phyloP scores from a whole-genome alignment of 1,140 invertebrate species.

The Anadara kagoshimensis region DNA sequence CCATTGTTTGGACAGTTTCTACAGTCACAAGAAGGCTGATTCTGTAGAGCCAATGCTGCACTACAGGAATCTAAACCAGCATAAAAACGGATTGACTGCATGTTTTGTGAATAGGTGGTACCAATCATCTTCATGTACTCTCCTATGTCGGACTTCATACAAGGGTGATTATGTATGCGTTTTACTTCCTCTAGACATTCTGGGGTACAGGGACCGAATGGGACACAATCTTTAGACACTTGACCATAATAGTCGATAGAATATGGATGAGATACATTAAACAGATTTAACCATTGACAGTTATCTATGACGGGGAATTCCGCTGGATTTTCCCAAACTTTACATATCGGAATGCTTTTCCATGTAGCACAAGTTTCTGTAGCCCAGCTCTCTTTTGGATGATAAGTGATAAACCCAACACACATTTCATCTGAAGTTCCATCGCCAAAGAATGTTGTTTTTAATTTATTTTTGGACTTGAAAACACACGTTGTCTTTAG shows the following conservation, averaged over 20 bases:
- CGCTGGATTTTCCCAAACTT: neutral
- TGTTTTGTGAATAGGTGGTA: no score
- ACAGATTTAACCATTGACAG: no score
- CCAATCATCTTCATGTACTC: neutral
- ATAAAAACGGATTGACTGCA: no score
- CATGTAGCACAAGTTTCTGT: slow-evolving; percentile 8
- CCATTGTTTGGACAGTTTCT: no score
- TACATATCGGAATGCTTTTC: slow-evolving; percentile 4
- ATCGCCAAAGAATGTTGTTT: slow-evolving; percentile 32
- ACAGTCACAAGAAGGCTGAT: no score
- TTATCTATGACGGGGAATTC: no score
- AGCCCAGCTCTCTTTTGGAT: slow-evolving; percentile 29
- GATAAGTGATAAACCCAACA: slow-evolving; percentile 40
- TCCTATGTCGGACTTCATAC: neutral
- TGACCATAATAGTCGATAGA: no score
- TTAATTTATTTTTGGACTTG: slow-evolving; percentile 27
- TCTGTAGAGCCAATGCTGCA: no score
- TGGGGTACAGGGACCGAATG: neutral
- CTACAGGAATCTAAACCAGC: no score
- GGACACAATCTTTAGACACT: neutral
- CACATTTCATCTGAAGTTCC: slow-evolving; percentile 54
- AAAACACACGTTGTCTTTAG: slow-evolving; percentile 41
- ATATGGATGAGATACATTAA: no score
- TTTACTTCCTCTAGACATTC: neutral
- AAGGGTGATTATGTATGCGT: slow-evolving; percentile 3